phyloP scores from a whole-genome alignment of 2,113 vertebrate species.

The Callospermophilus lateralis region DNA sequence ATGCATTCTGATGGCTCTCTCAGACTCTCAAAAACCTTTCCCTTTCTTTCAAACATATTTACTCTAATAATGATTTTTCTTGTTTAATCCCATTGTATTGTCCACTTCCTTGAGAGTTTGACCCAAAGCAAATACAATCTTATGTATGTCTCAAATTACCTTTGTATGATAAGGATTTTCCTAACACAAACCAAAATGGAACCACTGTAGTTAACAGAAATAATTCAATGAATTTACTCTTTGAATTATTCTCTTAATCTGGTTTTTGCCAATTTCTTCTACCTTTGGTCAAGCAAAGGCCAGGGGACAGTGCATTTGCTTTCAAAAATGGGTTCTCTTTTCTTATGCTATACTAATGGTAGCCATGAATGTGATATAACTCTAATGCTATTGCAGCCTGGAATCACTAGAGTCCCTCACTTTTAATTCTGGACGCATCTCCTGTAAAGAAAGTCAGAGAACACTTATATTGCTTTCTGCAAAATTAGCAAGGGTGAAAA shows the following conservation, averaged over 20 bases:
- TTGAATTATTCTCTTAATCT: neutral
- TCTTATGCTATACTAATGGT: neutral
- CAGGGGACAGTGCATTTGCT: neutral
- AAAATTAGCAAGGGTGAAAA: neutral
- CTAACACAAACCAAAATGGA: neutral
- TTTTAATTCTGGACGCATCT: neutral
- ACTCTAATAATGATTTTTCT: neutral
- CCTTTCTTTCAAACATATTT: neutral
- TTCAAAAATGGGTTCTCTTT: neutral
- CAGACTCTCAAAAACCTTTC: accelerated
- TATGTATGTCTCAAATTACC: neutral
- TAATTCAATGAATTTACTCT: neutral
- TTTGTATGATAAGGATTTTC: neutral
- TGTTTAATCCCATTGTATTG: neutral
- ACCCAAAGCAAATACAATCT: neutral
- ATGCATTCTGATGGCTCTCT: neutral
- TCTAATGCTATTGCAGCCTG: neutral
- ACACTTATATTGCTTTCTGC: neutral
- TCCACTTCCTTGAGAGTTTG: neutral
- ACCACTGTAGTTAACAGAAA: neutral
- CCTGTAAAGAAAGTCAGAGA: conserved; percentile 5
- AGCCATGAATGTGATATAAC: neutral
- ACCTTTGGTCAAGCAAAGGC: neutral
- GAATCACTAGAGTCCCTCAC: neutral
- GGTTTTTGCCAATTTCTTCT: neutral